Base-by-base conservation (phyloP, 1,140 invertebrate species). In the Aphidius gifuensis region DNA sequence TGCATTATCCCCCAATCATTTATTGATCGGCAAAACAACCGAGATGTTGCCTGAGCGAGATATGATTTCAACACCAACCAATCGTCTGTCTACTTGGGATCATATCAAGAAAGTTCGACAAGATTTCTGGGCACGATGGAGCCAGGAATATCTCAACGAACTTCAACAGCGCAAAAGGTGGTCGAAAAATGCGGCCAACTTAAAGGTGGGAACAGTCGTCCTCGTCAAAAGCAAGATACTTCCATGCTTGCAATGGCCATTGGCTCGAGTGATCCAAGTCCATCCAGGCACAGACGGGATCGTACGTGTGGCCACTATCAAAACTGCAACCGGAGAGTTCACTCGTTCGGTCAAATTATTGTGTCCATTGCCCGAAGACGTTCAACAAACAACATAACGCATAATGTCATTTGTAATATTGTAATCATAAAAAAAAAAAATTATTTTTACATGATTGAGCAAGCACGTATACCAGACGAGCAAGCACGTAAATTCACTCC, bases 191-290 rank as follows among this genome's bases (percentile, higher is more conserved):
- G 11, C n/a, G 5, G 46, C 43, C n/a, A 7, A 21, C 43, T 50
- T 62, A n/a, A 21, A 11, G 23, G 23, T 42, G 21, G 55, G 47
- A 51, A n/a, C 49, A 8, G 56, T 71, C 6, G 69, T 69, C 5
- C 46, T 71, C 6, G 38, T 71, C 2, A 66, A 65, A 51, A 65
- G 69, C 1, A 64, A 69, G 16, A 65, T 65, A 45, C 23, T 56
- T 32, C 69, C 66, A 9, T 55, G 63, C 3, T 23, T 38, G 6
- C 51, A 57, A 56, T 64, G 63, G 63, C 9, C 44, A 5, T 23
- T 62, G 3, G 61, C 55, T 3, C 11, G 55, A 58, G 55, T 58
- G 6, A 60, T 60, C n/a, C 42, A 57, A 46, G 43, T 61, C 8
- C 55, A 58, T 47, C 70, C 67, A 21, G 69, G 70, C 5, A 32